A percentile compares a stretch with the other conserved stretches of the same genome.
These are phyloP conservation scores for Xyrauchen texanus DNA, from an alignment of 2,113 vertebrate species.

Conservation along the genomic window DNA sequence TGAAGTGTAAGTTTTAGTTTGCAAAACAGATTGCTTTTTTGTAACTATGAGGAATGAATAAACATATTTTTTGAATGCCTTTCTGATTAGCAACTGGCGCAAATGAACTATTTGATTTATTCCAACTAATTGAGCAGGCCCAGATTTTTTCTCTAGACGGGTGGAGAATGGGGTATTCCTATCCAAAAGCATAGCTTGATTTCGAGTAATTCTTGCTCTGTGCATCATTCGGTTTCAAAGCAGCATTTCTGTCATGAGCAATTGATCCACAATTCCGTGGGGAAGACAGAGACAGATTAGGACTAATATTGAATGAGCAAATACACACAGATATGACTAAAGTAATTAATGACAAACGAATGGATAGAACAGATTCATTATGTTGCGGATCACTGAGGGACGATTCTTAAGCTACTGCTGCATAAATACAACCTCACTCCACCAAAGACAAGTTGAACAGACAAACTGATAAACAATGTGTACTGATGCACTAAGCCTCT, in stretches of 20 bases:
- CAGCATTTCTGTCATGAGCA: slow-evolving; percentile 26
- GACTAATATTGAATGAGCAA: slow-evolving; percentile 45
- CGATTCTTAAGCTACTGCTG: not conserved
- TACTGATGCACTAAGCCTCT: slow-evolving; percentile 25
- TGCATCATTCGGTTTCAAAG: slow-evolving; percentile 10
- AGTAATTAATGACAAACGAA: slow-evolving; percentile 55
- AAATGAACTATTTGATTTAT: slow-evolving; percentile 17
- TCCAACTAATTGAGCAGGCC: slow-evolving; percentile 6
- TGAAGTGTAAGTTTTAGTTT: no score
- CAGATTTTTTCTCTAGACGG: slow-evolving; percentile 1
- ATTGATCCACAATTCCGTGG: slow-evolving; percentile 46
- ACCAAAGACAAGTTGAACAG: slow-evolving; percentile 45
- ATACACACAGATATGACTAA: slow-evolving; percentile 44
- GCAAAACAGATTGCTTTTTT: no score
- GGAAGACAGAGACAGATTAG: slow-evolving; percentile 44
- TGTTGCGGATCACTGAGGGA: slow-evolving; percentile 42
- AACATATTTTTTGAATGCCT: no score
- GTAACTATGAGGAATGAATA: no score
- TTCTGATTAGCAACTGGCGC: no score
- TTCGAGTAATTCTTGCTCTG: slow-evolving; percentile 2
- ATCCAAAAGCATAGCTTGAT: not conserved
- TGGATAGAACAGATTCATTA: slow-evolving; percentile 55
- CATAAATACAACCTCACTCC: slow-evolving; percentile 31
- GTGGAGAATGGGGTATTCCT: slow-evolving; percentile 3
- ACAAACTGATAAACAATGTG: slow-evolving; percentile 36